Evolutionary conservation across 2,888 invertebrate genomes (phyloP).

Genomic region (Pristionchus mayeri): DNA sequence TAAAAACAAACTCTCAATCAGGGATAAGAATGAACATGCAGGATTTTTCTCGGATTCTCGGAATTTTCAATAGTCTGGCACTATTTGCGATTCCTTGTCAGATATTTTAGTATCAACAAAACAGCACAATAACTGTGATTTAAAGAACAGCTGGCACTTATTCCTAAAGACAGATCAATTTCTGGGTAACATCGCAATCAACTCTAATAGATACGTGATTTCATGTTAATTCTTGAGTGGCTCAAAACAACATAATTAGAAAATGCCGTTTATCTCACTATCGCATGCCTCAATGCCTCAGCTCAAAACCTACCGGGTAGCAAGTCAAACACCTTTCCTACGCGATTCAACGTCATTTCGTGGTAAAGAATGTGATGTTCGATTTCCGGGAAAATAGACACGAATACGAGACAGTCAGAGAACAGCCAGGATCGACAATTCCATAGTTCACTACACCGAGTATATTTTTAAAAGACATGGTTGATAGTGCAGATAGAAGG

Average conservation of each 20-base stretch:
- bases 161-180: too few relatives aligned
- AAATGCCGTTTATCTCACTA: too few relatives aligned
- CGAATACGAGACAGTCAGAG: not conserved
- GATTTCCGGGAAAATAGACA: not conserved
- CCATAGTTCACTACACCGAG: not conserved
- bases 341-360: not conserved
- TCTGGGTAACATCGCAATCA: too few relatives aligned
- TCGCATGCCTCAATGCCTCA: not conserved
- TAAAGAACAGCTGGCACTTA: not conserved
- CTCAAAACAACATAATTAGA: too few relatives aligned
- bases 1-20: not conserved
- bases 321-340: not conserved
- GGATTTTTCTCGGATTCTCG: not conserved
- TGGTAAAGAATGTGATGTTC: not conserved
- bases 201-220: too few relatives aligned
- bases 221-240: too few relatives aligned
- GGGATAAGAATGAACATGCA: constrained; percentile 12
- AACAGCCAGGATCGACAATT: not conserved
- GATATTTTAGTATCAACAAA: not conserved
- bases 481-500: too few relatives aligned
- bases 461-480: not conserved
- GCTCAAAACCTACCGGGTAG: not conserved
- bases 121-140: not conserved
- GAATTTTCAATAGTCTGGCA: not conserved
- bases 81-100: not conserved